Percentiles rank a stretch among this genome's conserved stretches.
phyloP scores from a whole-genome alignment of 2,797 vertebrate species.

The Sebastolobus alascanus region DNA sequence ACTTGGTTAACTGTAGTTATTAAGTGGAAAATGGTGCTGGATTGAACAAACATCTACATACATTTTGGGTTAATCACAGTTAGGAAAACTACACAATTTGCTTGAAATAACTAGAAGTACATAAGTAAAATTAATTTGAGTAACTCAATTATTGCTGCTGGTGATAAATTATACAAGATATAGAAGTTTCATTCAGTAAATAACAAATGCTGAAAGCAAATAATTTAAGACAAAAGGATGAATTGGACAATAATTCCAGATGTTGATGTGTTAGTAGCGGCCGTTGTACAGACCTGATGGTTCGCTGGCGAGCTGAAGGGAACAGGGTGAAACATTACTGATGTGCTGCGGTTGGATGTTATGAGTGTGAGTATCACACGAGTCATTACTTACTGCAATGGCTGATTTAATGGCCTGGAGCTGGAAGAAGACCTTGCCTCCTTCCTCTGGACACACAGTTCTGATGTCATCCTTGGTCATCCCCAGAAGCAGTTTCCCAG shows the following conservation, averaged over 20 bases:
- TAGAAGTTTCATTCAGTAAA: constrained; percentile 4
- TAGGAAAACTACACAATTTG: neutral
- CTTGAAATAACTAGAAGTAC: neutral
- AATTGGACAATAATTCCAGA: neutral
- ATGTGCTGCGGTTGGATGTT: neutral
- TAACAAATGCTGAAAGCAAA: constrained; percentile 3
- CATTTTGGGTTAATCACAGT: neutral
- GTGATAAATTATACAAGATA: neutral
- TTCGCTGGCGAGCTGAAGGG: constrained; percentile 80
- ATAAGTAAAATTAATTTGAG: neutral
- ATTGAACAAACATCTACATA: neutral
- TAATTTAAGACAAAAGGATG: neutral
- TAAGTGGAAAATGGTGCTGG: neutral
- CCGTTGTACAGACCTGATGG: constrained; percentile 57
- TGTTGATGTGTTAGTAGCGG: constrained; percentile 54
- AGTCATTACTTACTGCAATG: constrained; percentile 84
- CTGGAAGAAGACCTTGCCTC: constrained; percentile 86
- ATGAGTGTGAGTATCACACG: neutral
- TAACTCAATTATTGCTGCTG: neutral
- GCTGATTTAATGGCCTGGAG: constrained; percentile 85
- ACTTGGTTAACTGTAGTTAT: neutral
- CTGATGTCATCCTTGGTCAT: constrained; percentile 86
- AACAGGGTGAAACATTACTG: constrained; percentile 8
- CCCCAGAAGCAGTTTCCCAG: constrained; percentile 86
- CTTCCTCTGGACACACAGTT: constrained; percentile 91